Percentiles rank a stretch among this genome's conserved stretches.
phyloP scores from a whole-genome alignment of 2,888 invertebrate species.

The Acanthosepion lycidas region DNA sequence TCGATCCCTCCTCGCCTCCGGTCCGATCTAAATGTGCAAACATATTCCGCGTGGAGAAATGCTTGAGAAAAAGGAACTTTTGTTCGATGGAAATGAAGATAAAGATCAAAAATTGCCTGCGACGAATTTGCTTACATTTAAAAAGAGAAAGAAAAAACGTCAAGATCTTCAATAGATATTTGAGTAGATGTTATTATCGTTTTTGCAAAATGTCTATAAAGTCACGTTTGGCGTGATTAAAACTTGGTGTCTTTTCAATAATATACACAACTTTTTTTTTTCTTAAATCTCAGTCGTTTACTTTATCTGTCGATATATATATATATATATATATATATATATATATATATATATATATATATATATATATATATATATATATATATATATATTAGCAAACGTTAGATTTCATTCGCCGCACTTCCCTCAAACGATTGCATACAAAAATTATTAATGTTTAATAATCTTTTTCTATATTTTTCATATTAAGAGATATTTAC shows the following conservation, averaged over 20 bases:
- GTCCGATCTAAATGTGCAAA: background rate
- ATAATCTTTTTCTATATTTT: no score
- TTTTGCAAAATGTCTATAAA: background rate
- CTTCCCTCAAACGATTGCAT: no score
- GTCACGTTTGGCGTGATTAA: background rate
- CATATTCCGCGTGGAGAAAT: background rate
- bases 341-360: background rate
- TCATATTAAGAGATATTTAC: no score
- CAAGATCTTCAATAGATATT: constrained; percentile 2
- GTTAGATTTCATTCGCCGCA: no score
- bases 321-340: background rate
- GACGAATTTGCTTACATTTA: constrained; percentile 25
- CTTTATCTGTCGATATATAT: no score
- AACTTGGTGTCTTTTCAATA: constrained; percentile 33
- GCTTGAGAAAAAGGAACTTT: background rate
- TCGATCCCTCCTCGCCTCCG: background rate
- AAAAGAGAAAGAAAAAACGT: background rate
- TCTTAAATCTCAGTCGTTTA: background rate
- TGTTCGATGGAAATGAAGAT: background rate
- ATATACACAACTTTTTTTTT: background rate
- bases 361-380: no score
- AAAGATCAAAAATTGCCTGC: background rate
- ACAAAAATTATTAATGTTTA: no score
- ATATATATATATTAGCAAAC: no score
- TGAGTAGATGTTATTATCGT: background rate